Evolutionary conservation across 2,113 vertebrate species (phyloP).

Genomic region (Xyrauchen texanus): DNA sequence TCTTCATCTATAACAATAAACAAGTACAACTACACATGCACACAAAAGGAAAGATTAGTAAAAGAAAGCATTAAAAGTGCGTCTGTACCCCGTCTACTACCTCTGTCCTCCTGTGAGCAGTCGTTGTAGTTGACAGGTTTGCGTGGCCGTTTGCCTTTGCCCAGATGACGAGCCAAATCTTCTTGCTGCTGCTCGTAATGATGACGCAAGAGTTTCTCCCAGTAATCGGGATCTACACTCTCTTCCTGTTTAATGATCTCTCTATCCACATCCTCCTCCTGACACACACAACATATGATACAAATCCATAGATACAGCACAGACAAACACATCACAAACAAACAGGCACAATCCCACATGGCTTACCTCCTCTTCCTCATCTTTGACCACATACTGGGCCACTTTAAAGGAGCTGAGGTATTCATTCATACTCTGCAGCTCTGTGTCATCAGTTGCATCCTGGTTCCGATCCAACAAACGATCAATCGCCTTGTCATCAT

Average conservation of each 20-base stretch:
- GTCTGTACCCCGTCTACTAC: conserved; percentile 85
- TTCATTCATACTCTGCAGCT: conserved; percentile 98
- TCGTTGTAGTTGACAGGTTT: conserved; percentile 99
- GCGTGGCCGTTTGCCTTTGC: conserved; percentile 97
- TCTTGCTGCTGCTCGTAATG: conserved; percentile 99
- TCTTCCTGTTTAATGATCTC: conserved; percentile 99
- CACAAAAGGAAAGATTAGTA: conserved; percentile 40
- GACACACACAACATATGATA: conserved; percentile 5
- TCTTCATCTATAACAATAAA: not conserved
- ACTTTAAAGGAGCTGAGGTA: conserved; percentile 99
- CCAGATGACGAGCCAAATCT: conserved; percentile 93
- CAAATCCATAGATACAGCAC: not conserved
- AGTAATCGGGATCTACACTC: conserved; percentile 97
- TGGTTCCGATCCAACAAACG: conserved; percentile 91
- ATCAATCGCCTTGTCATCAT: conserved; percentile 94
- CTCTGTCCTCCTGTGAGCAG: conserved; percentile 96
- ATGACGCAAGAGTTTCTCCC: conserved; percentile 96
- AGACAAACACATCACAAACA: not conserved
- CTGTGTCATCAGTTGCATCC: conserved; percentile 92
- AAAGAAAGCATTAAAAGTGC: conserved; percentile 58
- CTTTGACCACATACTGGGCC: conserved; percentile 96
- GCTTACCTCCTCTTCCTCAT: conserved; percentile 92
- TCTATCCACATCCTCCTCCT: conserved; percentile 95
- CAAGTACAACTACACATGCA: not conserved
- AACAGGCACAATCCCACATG: too few species aligned